phyloP scores from a whole-genome alignment of 2,113 vertebrate genomes.

The Pristiophorus japonicus region DNA sequence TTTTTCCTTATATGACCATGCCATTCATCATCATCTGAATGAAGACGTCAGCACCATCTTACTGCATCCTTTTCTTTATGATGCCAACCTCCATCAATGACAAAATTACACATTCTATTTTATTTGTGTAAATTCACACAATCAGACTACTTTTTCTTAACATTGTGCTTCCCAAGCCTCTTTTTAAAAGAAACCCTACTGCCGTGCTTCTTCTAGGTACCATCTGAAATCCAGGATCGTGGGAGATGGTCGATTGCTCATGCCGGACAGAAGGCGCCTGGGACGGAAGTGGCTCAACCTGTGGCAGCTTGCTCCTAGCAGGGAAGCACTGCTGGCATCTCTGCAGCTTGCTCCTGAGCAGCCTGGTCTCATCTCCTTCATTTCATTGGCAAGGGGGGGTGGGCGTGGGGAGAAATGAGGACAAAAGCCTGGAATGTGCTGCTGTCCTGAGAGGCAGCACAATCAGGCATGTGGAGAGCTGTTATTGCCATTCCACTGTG shows the following conservation, averaged over 20 bases:
- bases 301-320: background rate
- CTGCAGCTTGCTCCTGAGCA: background rate
- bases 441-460: background rate
- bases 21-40: too few species aligned
- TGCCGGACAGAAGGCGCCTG: background rate
- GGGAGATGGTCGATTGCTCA: background rate
- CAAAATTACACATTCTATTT: too few species aligned
- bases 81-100: too few species aligned
- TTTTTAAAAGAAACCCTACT: background rate
- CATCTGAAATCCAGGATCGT: background rate
- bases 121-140: too few species aligned
- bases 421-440: background rate
- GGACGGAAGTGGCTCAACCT: background rate
- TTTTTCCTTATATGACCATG: too few species aligned
- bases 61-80: too few species aligned
- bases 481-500: background rate
- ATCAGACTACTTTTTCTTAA: background rate
- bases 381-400: background rate
- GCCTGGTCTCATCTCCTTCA: background rate
- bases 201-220: too few species aligned
- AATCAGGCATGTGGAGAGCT: background rate
- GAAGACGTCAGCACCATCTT: too few species aligned
- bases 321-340: background rate
- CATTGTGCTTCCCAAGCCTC: background rate
- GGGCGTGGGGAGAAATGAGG: too few species aligned